Evolutionary conservation across 2,888 invertebrate species (phyloP).

Genomic region (Apantesis nais): DNA sequence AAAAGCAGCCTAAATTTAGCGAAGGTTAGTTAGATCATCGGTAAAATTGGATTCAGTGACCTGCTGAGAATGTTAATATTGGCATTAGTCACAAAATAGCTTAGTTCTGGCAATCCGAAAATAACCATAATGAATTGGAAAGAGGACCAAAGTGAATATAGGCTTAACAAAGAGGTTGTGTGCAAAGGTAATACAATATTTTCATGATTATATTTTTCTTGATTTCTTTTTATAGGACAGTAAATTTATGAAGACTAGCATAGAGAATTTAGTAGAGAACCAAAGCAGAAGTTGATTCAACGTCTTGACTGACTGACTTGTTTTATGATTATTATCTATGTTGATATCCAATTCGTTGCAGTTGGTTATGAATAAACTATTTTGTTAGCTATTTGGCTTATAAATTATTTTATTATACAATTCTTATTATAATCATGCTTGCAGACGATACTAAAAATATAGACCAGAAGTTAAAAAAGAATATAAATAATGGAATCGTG

Average conservation of each 20-base stretch:
- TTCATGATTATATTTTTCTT: too few species aligned
- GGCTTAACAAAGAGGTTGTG: neutral
- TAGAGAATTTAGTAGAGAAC: neutral
- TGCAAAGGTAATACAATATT: neutral
- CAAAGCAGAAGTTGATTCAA: neutral
- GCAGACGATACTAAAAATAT: neutral
- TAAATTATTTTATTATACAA: neutral
- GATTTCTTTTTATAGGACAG: too few species aligned
- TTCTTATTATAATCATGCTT: neutral
- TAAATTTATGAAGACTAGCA: neutral
- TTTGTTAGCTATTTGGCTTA: neutral
- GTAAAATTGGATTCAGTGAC: constrained; percentile 25
- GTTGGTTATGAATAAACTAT: neutral
- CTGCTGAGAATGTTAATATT: constrained; percentile 32
- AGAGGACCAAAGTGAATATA: neutral
- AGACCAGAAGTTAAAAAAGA: neutral
- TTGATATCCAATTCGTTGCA: too few species aligned
- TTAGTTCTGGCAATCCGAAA: constrained; percentile 3
- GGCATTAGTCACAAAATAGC: constrained; percentile 21
- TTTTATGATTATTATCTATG: too few species aligned
- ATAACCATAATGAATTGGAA: neutral
- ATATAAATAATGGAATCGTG: neutral
- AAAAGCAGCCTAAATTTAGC: constrained; percentile 31
- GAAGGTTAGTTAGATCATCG: constrained; percentile 37
- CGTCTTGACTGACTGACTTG: too few species aligned